Evolutionary conservation across 2,888 invertebrate species (phyloP).

Genomic region (Cheilosia impressa): DNA sequence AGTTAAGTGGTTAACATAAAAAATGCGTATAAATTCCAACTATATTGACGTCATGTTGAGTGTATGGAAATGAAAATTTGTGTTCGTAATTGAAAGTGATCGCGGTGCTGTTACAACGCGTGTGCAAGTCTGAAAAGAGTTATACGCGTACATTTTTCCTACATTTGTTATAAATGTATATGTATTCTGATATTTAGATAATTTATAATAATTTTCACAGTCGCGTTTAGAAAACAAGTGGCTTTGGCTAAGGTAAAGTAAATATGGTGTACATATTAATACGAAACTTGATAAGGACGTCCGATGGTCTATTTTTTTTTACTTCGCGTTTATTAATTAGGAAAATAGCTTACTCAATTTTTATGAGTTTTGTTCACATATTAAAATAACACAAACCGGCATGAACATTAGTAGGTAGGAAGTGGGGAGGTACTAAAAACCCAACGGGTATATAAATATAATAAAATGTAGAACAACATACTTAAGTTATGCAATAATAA

Average conservation of each 20-base stretch:
- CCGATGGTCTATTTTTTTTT: neutral
- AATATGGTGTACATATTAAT: neutral
- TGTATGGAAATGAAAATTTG: slow-evolving; percentile 41
- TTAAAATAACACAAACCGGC: too few relatives aligned
- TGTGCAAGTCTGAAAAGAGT: slow-evolving; percentile 4
- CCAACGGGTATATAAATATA: too few relatives aligned
- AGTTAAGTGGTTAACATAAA: slow-evolving; percentile 28
- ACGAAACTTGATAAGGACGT: too few relatives aligned
- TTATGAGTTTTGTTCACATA: too few relatives aligned
- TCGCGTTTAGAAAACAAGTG: too few relatives aligned
- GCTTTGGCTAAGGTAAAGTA: neutral
- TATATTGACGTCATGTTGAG: slow-evolving; percentile 53
- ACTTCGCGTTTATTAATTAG: slow-evolving; percentile 9
- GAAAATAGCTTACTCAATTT: slow-evolving; percentile 27
- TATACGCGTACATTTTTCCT: neutral
- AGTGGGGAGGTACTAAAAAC: too few relatives aligned
- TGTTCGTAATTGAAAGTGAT: slow-evolving; percentile 61
- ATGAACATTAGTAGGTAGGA: too few relatives aligned
- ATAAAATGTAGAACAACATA: too few relatives aligned
- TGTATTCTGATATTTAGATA: too few relatives aligned
- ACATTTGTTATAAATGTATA: too few relatives aligned
- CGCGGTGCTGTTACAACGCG: slow-evolving; percentile 12
- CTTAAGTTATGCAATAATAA: too few relatives aligned
- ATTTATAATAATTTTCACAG: too few relatives aligned
- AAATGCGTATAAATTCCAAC: slow-evolving; percentile 61